A percentile compares a stretch with the other conserved stretches of the same genome.
phyloP scores from a whole-genome alignment of 2,113 vertebrate species.

The Trichomycterus rosablanca region DNA sequence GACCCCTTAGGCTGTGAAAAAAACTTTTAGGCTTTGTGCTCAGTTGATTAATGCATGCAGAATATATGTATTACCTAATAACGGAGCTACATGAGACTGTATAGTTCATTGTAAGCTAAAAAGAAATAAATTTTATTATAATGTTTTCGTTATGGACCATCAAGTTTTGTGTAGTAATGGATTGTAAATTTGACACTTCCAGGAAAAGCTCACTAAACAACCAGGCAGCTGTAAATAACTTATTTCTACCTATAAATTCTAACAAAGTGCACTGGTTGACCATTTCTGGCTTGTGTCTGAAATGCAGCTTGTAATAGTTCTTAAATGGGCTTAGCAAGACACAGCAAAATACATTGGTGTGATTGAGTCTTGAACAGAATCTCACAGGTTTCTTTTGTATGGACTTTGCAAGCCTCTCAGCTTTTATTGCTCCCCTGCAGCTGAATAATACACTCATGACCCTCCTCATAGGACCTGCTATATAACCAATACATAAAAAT shows the following conservation, averaged over 20 bases:
- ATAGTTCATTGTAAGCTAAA: no score
- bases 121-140: slow-evolving; percentile 8
- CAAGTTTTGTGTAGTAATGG: not conserved
- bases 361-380: slow-evolving; percentile 20
- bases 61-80: no score
- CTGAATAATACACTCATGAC: slow-evolving; percentile 18
- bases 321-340: slow-evolving; percentile 25
- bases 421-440: slow-evolving; percentile 14
- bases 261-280: not conserved
- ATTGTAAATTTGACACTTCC: slow-evolving; percentile 23
- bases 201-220: not conserved
- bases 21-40: no score
- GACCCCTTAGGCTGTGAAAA: no score
- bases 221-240: slow-evolving; percentile 3
- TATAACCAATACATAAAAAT: slow-evolving; percentile 15
- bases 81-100: no score
- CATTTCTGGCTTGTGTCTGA: slow-evolving; percentile 16
- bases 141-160: not conserved
- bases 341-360: slow-evolving; percentile 16
- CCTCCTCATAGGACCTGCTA: slow-evolving; percentile 18
- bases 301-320: not conserved
- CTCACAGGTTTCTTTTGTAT: slow-evolving; percentile 32
- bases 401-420: slow-evolving; percentile 6
- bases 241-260: slow-evolving; percentile 20
- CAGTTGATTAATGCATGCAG: no score